These are phyloP conservation scores for Oithona nana DNA, from an alignment of 2,888 invertebrate species.

Conservation along the genomic window DNA sequence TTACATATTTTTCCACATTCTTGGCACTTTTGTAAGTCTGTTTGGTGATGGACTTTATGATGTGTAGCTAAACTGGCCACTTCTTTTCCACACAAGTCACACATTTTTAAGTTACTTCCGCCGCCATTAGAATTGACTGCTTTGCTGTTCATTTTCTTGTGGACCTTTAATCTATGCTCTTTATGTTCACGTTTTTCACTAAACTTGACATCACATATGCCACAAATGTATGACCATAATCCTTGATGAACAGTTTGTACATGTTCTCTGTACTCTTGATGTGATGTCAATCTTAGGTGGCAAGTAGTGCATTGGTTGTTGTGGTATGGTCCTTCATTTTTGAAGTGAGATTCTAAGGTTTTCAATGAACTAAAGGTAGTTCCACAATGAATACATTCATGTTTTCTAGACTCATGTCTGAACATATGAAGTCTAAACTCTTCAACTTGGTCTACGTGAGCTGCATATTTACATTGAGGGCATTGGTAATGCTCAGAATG, in stretches of 20 bases:
- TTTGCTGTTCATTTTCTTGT: not conserved
- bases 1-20: not conserved
- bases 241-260: not conserved
- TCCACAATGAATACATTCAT: not conserved
- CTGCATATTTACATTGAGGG: not conserved
- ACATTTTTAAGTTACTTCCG: not conserved
- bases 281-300: not conserved
- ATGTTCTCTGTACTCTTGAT: not conserved
- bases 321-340: not conserved
- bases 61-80: not conserved
- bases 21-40: not conserved
- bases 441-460: not conserved
- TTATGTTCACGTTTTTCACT: not conserved
- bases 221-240: not conserved
- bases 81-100: not conserved
- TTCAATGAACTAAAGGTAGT: not conserved
- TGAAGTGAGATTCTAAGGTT: not conserved
- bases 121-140: not conserved
- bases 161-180: no score
- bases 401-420: not conserved
- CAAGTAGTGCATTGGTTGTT: not conserved
- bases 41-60: not conserved
- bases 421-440: not conserved
- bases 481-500: not conserved
- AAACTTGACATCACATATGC: not conserved